Conservation (phyloP, 2,888 invertebrate species). For the Diadromus collaris region DNA sequence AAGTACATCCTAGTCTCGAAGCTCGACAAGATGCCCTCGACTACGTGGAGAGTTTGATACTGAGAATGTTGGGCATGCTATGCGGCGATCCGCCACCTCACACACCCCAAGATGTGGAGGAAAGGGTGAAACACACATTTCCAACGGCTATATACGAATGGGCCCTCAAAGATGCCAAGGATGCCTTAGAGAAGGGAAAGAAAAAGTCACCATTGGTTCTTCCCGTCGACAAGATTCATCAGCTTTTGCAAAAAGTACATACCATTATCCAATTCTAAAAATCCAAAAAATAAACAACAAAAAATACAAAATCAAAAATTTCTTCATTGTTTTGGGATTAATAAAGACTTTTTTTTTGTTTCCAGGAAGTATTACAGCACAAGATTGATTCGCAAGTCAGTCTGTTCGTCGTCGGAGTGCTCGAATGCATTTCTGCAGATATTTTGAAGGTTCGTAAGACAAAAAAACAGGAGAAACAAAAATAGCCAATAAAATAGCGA, state of each 20-base stretch:
- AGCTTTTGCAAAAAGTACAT: conserved; percentile 89
- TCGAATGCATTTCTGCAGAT: conserved; percentile 98
- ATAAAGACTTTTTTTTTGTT: conserved; percentile 63
- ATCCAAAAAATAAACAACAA: background rate
- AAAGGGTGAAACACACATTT: conserved; percentile 94
- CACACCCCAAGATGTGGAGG: conserved; percentile 93
- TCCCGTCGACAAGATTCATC: conserved; percentile 95
- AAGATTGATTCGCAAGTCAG: conserved; percentile 94
- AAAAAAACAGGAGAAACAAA: background rate
- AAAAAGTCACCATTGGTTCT: conserved; percentile 87
- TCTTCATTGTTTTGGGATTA: background rate
- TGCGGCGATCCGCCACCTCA: conserved; percentile 93
- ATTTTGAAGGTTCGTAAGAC: conserved; percentile 87
- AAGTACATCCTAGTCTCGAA: conserved; percentile 92
- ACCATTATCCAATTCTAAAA: conserved; percentile 8
- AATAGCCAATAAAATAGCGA: background rate
- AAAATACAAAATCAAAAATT: conserved; percentile 15
- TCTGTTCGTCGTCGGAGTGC: conserved; percentile 94
- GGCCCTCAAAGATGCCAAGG: conserved; percentile 95
- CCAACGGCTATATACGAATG: conserved; percentile 97
- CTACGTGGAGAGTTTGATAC: conserved; percentile 95
- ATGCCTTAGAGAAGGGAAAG: conserved; percentile 90
- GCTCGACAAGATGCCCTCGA: conserved; percentile 95
- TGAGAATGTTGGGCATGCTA: conserved; percentile 93
- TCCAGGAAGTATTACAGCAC: conserved; percentile 91